A percentile compares a stretch with the other conserved stretches of the same genome.
phyloP scores from a whole-genome alignment of 2,888 invertebrate species.

The Piscicola geometra region DNA sequence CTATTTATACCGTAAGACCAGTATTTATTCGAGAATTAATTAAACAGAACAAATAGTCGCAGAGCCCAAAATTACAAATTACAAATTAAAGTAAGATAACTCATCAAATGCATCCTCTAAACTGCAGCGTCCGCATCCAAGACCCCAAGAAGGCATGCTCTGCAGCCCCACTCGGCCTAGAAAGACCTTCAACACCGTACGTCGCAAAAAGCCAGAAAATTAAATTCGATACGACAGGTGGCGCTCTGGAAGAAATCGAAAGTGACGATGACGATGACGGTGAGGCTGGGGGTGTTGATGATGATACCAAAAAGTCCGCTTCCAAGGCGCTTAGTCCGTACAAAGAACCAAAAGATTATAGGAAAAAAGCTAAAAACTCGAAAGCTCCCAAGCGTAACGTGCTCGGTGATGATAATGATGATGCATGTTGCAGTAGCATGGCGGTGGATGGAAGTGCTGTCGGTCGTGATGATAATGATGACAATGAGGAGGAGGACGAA shows the following conservation, averaged over 20 bases:
- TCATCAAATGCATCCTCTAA: no score
- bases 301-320: neutral
- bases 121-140: neutral
- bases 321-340: neutral
- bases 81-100: no score
- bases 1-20: no score
- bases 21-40: no score
- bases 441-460: neutral
- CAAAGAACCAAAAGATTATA: constrained; percentile 1
- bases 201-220: neutral
- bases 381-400: neutral
- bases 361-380: constrained; percentile 2
- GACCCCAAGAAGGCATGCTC: neutral
- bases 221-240: neutral
- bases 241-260: no score
- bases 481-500: constrained; percentile 66
- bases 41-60: no score
- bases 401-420: neutral
- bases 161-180: neutral
- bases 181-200: neutral
- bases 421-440: neutral
- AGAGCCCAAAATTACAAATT: no score
- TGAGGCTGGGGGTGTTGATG: neutral
- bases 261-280: neutral
- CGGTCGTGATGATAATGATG: neutral